A percentile compares a stretch with the other conserved stretches of the same genome.
Evolutionary conservation across 1,140 invertebrate species (phyloP).

Genomic region (Apolygus lucorum): DNA sequence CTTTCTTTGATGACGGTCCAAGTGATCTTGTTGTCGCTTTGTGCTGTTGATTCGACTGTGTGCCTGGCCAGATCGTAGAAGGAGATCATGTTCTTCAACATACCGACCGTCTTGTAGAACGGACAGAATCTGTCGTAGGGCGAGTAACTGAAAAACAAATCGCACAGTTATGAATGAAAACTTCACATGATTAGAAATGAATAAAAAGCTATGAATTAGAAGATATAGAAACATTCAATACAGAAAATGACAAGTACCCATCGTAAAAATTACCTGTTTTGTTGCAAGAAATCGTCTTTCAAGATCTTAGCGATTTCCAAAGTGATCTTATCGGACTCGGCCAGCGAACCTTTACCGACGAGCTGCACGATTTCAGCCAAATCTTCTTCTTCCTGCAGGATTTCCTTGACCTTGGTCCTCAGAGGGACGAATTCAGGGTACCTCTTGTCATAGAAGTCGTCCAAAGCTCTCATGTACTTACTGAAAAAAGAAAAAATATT

Average conservation of each 20-base stretch:
- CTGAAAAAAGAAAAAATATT: constrained; percentile 47
- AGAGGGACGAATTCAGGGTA: constrained; percentile 97
- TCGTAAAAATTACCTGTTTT: constrained; percentile 63
- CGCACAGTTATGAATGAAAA: neutral
- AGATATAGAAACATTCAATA: neutral
- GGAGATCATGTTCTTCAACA: constrained; percentile 96
- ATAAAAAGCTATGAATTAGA: neutral
- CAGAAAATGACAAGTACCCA: constrained; percentile 16
- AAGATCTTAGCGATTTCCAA: constrained; percentile 96
- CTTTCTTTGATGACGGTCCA: constrained; percentile 95
- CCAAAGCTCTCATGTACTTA: constrained; percentile 96
- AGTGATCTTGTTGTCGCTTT: constrained; percentile 98
- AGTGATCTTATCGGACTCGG: constrained; percentile 98
- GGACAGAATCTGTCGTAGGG: constrained; percentile 97
- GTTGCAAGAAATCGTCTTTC: constrained; percentile 99
- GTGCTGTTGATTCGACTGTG: constrained; percentile 93
- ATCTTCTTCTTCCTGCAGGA: constrained; percentile 98
- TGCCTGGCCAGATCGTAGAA: constrained; percentile 98
- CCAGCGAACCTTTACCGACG: constrained; percentile 97
- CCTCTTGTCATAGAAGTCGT: constrained; percentile 99
- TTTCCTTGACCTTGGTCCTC: constrained; percentile 89
- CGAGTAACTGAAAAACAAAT: constrained; percentile 66
- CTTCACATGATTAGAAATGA: constrained; percentile 22
- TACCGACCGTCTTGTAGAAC: constrained; percentile 99
- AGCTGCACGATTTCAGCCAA: constrained; percentile 99